Conservation (phyloP, 2,797 vertebrate genomes). For the Microcaecilia unicolor region DNA sequence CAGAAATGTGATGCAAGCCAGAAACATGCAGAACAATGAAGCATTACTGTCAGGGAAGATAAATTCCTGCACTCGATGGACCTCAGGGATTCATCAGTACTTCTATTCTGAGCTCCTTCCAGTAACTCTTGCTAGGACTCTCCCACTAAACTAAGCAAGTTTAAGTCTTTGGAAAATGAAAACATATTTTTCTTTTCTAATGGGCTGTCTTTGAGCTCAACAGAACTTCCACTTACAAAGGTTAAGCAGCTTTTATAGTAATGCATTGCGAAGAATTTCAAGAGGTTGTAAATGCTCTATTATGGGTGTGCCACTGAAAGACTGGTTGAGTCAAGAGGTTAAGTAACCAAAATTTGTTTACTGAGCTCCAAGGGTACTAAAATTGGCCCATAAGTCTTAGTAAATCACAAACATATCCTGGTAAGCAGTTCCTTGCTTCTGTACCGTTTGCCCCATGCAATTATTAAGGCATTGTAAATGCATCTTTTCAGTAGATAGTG, state of each 20-base stretch:
- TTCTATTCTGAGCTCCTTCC: conserved; percentile 12
- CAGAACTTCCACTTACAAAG: conserved; percentile 2
- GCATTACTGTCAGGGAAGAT: conserved; percentile 35
- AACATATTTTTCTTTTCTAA: conserved; percentile 5
- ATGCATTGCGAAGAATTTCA: conserved; percentile 9
- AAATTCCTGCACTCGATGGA: conserved; percentile 44
- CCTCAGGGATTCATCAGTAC: conserved; percentile 24
- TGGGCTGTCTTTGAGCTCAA: conserved; percentile 5
- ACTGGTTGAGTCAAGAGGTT: too few species aligned
- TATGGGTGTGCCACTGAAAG: too few species aligned
- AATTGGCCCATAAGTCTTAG: neutral
- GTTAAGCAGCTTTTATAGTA: neutral
- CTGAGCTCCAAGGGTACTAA: neutral
- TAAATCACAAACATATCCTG: too few species aligned
- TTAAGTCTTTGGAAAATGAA: conserved; percentile 10
- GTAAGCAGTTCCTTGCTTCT: too few species aligned
- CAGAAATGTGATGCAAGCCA: conserved; percentile 39
- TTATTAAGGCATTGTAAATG: too few species aligned
- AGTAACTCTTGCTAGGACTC: conserved; percentile 4
- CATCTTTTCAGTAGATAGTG: too few species aligned
- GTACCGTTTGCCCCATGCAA: too few species aligned
- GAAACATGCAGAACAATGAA: conserved; percentile 27
- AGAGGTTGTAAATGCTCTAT: conserved; percentile 3
- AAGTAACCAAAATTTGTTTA: too few species aligned
- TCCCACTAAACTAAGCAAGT: conserved; percentile 12